Evolutionary conservation across 2,888 invertebrate genomes (phyloP).

Genomic region (Punctoribates punctum): DNA sequence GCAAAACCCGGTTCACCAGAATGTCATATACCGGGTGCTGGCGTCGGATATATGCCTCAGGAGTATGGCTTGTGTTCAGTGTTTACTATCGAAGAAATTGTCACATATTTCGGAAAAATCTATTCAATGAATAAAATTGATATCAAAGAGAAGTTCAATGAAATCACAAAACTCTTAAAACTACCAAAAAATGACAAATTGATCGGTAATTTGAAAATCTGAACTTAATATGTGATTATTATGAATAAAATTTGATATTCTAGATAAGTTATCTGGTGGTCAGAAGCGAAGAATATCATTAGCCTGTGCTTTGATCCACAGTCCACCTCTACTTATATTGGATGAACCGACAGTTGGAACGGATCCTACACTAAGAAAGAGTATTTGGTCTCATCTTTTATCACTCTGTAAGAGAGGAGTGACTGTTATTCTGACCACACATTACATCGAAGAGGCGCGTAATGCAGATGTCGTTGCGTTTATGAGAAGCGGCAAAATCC

Average conservation of each 20-base stretch:
- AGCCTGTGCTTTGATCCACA: conserved; percentile 79
- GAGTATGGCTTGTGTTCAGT: neutral
- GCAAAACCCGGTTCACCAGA: neutral
- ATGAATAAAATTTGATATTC: too few relatives aligned
- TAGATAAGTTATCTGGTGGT: conserved; percentile 61
- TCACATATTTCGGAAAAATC: neutral
- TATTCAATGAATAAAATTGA: neutral
- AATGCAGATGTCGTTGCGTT: conserved; percentile 52
- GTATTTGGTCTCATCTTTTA: conserved; percentile 41
- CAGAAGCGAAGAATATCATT: conserved; percentile 87
- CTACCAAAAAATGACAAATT: neutral
- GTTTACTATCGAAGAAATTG: neutral
- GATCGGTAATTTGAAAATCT: neutral
- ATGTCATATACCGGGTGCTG: neutral
- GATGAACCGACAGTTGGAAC: conserved; percentile 93
- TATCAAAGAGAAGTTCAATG: neutral
- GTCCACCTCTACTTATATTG: conserved; percentile 82
- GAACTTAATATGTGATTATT: too few relatives aligned
- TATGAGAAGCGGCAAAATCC: conserved; percentile 53
- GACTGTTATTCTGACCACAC: conserved; percentile 67
- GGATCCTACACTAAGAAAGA: conserved; percentile 68
- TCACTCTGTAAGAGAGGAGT: conserved; percentile 9
- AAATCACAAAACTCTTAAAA: neutral
- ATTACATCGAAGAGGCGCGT: conserved; percentile 87
- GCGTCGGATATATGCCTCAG: neutral